Percentiles rank a stretch among this genome's conserved stretches.
Evolutionary conservation across 1,140 invertebrate genomes (phyloP).

Genomic region (Eriosoma lanigerum): DNA sequence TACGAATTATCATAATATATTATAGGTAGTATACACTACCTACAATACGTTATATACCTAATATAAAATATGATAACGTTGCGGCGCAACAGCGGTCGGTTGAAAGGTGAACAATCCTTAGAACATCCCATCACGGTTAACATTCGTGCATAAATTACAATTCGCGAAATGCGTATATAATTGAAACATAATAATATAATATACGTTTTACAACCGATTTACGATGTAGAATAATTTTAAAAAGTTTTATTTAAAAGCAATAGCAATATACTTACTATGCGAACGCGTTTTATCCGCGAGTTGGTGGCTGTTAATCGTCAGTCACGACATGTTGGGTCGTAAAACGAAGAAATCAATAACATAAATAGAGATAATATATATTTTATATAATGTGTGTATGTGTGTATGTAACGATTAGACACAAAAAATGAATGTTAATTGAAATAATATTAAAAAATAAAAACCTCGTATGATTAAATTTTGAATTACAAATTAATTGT

Average conservation of each 20-base stretch:
- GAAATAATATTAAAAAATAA: too few species aligned
- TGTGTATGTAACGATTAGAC: too few species aligned
- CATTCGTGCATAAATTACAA: slow-evolving; percentile 20
- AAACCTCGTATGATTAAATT: too few species aligned
- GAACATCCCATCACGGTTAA: slow-evolving; percentile 6
- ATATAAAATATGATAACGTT: not conserved
- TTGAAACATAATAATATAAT: not conserved
- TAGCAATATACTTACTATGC: too few species aligned
- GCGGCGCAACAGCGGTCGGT: not conserved
- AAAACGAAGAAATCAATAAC: slow-evolving; percentile 3
- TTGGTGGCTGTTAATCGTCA: not conserved
- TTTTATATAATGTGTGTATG: too few species aligned
- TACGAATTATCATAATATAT: not conserved
- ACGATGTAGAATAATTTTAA: not conserved
- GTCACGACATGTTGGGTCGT: not conserved
- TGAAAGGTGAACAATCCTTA: slow-evolving; percentile 1
- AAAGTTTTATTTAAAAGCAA: too few species aligned
- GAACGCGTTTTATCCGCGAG: not conserved
- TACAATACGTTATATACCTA: too few species aligned
- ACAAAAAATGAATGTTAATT: too few species aligned
- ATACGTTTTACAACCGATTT: not conserved
- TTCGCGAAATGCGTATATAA: not conserved
- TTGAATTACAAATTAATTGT: too few species aligned
- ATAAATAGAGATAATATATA: too few species aligned
- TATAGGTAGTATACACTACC: not conserved